Base-by-base conservation (phyloP, 2,797 vertebrate species). In the Heteromormyrus szaboi region DNA sequence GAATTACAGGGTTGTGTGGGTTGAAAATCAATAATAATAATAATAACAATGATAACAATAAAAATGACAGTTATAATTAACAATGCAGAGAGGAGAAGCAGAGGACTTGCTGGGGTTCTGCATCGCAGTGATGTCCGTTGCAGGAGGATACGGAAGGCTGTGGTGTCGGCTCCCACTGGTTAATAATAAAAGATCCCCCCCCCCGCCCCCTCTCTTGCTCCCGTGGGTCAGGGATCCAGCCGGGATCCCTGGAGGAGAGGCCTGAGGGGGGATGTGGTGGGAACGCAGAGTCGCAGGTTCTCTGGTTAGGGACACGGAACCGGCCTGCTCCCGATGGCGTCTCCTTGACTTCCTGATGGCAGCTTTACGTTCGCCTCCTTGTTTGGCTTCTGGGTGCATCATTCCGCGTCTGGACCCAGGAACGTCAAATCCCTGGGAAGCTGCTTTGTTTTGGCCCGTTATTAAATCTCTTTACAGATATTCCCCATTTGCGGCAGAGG, bases 401-500 rank as follows among this genome's bases (percentile, higher is more conserved):
- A 90, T 90, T 88, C 76, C 68, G 87, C 90, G 88, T 94, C 90
- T 92, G 88, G 41, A 89, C 76, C 91, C 89, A 87, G 87, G 89
- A 62, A 91, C 91, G 91, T 93, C 91, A 94, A 91, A 89, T 92
- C 91, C 90, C 92, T 89, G 90, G 92, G 90, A 92, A 90, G 89
- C 89, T 90, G 89, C 90, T 93, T 92, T 91, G 76, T 62, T 54
- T 65, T 65, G 56, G 88, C 86, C 90, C 88, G 91, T 90, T 92
- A 91, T 92, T 92, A 93, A 91, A 89, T 89, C 90, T 89, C 91
- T 91, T 68, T 84, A 91, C 89, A 90, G 90, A 91, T 91, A 92
- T 92, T 89, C 89, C 91, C 88, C 81, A 89, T 72, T 88, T 89
- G 90, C 59, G 90, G 86, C 85, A 72, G 88, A 83, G 91, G 87